Percentiles rank a stretch among this genome's conserved stretches.
Conservation (phyloP, 2,888 invertebrate species). For the Amorpha juglandis region DNA sequence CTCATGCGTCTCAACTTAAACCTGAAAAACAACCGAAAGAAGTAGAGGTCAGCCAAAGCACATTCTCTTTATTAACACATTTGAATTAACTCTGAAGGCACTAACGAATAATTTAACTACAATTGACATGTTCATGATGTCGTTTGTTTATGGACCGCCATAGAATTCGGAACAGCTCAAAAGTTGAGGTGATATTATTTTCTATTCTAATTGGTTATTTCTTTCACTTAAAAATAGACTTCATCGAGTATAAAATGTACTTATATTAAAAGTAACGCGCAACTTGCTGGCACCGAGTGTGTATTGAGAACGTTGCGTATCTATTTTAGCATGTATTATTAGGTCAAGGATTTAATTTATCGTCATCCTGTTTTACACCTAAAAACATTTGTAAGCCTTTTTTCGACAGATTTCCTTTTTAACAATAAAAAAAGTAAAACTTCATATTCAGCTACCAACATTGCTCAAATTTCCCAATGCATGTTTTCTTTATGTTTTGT, state of each 20-base stretch:
- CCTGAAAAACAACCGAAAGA: constrained; percentile 72
- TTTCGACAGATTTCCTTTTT: constrained; percentile 9
- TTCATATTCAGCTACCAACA: not conserved
- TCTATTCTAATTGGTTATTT: not conserved
- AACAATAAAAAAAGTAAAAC: not conserved
- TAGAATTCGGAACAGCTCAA: constrained; percentile 5
- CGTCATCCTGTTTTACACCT: constrained; percentile 22
- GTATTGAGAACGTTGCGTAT: constrained; percentile 74
- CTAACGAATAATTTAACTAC: constrained; percentile 23
- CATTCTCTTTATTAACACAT: constrained; percentile 32
- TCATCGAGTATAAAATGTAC: constrained; percentile 41
- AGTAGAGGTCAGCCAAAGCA: constrained; percentile 76
- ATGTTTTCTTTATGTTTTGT: not conserved
- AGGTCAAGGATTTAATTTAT: constrained; percentile 73
- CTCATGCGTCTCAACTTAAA: constrained; percentile 62
- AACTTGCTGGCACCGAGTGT: constrained; percentile 64
- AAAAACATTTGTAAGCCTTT: constrained; percentile 12
- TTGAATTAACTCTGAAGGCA: constrained; percentile 9
- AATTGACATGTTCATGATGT: constrained; percentile 8
- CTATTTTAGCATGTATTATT: constrained; percentile 78
- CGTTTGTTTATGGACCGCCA: constrained; percentile 7
- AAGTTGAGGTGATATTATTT: not conserved
- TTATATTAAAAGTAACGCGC: constrained; percentile 59
- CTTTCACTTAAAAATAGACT: constrained; percentile 28
- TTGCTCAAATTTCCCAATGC: not conserved